Percentiles rank a stretch among this genome's conserved stretches.
phyloP scores from a whole-genome alignment of 2,797 vertebrate genomes.

The Columba guinea region DNA sequence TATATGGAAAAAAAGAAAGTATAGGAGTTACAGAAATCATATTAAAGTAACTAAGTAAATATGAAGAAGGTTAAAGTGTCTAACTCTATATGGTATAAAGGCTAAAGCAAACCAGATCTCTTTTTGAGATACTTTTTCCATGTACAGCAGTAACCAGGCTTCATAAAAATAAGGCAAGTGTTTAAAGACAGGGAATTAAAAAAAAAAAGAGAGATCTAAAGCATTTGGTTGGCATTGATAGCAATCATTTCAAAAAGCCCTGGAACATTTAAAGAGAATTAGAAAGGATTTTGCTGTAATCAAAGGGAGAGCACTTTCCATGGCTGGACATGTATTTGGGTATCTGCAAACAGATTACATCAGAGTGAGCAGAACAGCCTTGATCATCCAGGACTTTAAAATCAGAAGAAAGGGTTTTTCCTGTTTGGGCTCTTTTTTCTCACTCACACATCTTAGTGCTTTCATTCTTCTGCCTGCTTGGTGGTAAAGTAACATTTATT shows the following conservation, averaged over 20 bases:
- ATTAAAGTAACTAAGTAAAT: conserved; percentile 48
- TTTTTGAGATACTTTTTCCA: conserved; percentile 19
- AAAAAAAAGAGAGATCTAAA: not conserved
- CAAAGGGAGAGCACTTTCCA: conserved; percentile 55
- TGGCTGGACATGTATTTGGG: not conserved
- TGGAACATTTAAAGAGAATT: conserved; percentile 71
- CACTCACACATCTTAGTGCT: not conserved
- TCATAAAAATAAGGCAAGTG: conserved; percentile 33
- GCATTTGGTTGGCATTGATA: conserved; percentile 61
- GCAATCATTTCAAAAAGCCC: conserved; percentile 66
- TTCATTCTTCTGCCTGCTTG: conserved; percentile 33
- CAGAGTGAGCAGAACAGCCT: conserved; percentile 23
- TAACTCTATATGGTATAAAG: conserved; percentile 2
- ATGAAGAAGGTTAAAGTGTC: conserved; percentile 34
- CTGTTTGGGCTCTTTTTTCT: conserved; percentile 4
- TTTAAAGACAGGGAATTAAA: conserved; percentile 40
- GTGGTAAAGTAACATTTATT: conserved; percentile 27
- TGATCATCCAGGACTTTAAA: conserved; percentile 47
- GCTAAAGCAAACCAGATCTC: conserved; percentile 62
- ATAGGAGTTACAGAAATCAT: not conserved
- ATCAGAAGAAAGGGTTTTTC: conserved; percentile 48
- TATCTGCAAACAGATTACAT: conserved; percentile 26
- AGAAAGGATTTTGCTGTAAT: conserved; percentile 66
- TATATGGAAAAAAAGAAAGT: not conserved
- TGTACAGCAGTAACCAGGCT: conserved; percentile 1